phyloP scores from a whole-genome alignment of 2,797 vertebrate species.

The Trachops cirrhosus region DNA sequence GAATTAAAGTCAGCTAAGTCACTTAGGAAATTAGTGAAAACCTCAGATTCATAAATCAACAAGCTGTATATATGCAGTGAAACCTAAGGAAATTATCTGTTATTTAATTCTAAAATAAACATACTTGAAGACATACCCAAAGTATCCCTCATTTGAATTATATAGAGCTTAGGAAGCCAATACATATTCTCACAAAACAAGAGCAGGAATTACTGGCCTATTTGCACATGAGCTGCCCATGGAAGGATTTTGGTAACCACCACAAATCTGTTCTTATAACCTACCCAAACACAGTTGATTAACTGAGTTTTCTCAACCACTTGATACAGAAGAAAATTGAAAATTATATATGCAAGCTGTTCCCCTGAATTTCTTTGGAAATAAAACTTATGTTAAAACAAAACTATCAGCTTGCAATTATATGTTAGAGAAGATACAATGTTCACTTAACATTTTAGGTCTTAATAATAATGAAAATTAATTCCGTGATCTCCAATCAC shows the following conservation, averaged over 20 bases:
- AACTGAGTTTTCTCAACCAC: background rate
- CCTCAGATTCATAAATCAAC: background rate
- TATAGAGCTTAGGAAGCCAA: background rate
- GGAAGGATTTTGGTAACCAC: background rate
- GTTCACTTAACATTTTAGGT: background rate
- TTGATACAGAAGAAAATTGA: background rate
- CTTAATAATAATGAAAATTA: background rate
- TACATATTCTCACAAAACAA: background rate
- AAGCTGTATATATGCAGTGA: background rate
- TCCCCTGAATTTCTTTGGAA: background rate
- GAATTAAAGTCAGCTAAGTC: constrained; percentile 21
- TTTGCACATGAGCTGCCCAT: background rate
- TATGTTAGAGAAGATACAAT: background rate
- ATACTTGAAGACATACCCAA: background rate
- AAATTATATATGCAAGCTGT: background rate
- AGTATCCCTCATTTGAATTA: background rate
- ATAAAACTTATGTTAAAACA: background rate
- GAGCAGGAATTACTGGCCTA: background rate
- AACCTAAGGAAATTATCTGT: background rate
- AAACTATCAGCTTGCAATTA: background rate
- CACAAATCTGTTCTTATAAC: background rate
- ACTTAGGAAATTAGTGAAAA: constrained; percentile 33
- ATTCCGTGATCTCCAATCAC: background rate
- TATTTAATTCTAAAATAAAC: constrained; percentile 28
- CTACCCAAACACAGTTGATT: background rate